These are phyloP conservation scores for Eulemur macaco DNA, from an alignment of 2,113 vertebrate species.

Conservation along the genomic window DNA sequence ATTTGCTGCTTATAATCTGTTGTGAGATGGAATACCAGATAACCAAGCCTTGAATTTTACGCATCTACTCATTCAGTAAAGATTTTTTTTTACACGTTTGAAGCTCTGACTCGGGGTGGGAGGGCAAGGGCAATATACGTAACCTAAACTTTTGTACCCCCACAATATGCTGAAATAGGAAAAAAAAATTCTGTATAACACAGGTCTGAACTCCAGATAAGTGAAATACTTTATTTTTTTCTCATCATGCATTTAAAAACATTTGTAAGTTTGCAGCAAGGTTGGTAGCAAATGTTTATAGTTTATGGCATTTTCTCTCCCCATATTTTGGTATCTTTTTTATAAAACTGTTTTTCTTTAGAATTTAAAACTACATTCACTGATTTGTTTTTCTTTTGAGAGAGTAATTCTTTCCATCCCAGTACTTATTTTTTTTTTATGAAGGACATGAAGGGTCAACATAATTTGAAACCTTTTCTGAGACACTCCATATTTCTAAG, in stretches of 20 bases:
- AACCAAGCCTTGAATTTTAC: neutral
- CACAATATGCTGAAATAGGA: too few species aligned
- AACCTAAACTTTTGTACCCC: too few species aligned
- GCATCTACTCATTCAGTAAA: neutral
- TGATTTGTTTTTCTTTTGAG: conserved; percentile 30
- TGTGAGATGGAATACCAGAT: neutral
- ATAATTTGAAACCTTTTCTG: conserved; percentile 32
- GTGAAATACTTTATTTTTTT: neutral
- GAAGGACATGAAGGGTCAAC: neutral
- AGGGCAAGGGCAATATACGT: too few species aligned
- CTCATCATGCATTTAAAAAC: neutral
- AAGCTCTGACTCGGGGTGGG: too few species aligned
- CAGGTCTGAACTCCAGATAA: conserved; percentile 9
- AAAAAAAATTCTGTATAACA: neutral
- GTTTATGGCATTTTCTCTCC: conserved; percentile 12
- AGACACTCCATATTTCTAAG: neutral
- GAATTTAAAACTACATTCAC: neutral
- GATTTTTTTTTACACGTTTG: neutral
- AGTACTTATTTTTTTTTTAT: conserved; percentile 6
- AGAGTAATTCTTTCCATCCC: conserved; percentile 20
- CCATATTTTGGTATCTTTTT: conserved; percentile 2
- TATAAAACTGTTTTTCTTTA: neutral
- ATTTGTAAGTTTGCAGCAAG: neutral
- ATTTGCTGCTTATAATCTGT: neutral
- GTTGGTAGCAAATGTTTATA: neutral